These are phyloP conservation scores for Hylia prasina DNA, from an alignment of 2,113 vertebrate genomes.

Conservation along the genomic window DNA sequence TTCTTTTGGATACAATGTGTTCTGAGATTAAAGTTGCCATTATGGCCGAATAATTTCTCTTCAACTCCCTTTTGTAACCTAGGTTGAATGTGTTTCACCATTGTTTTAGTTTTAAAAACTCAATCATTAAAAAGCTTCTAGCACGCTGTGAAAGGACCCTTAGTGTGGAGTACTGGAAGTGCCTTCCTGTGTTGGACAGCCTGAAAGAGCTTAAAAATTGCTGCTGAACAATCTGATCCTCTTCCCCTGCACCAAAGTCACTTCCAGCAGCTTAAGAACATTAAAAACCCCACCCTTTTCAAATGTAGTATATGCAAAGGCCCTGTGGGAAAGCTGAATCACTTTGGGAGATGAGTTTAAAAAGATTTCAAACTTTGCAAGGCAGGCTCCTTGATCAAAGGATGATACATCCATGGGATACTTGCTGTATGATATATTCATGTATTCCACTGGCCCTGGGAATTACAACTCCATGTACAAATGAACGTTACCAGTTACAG, in stretches of 20 bases:
- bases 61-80: not conserved
- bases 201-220: not conserved
- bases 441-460: not conserved
- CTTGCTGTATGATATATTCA: not conserved
- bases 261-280: not conserved
- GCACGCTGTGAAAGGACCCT: not conserved
- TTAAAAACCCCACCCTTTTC: not conserved
- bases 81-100: not conserved
- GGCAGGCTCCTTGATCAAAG: not conserved
- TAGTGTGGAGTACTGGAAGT: not conserved
- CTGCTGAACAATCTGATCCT: not conserved
- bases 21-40: not conserved
- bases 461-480: not conserved
- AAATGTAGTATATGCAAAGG: not conserved
- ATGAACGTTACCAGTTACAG: not conserved
- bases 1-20: not conserved
- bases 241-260: not conserved
- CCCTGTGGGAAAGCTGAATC: not conserved
- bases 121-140: slow-evolving; percentile 34
- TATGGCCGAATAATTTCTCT: slow-evolving; percentile 12
- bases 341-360: not conserved
- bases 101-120: slow-evolving; percentile 50
- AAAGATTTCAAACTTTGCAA: not conserved
- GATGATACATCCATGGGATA: not conserved
- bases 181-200: not conserved